Conservation (phyloP, 2,797 vertebrate genomes). For the Xyrichtys novacula region DNA sequence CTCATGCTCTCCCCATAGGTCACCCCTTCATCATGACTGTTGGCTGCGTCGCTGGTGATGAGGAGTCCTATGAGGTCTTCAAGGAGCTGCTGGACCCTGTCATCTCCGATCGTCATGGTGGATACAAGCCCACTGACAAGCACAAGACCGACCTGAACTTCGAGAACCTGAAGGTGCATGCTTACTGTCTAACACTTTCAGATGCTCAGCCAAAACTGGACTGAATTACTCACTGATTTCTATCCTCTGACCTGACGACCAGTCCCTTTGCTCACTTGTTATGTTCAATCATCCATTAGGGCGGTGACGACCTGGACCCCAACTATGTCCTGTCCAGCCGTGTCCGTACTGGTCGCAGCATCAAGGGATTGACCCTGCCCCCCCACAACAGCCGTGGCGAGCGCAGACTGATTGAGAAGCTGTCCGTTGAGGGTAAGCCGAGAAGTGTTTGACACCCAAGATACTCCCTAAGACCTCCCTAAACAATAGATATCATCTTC, state of each 20-base stretch:
- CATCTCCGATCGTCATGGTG: slow-evolving; percentile 92
- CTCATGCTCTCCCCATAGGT: slow-evolving; percentile 69
- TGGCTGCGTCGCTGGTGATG: slow-evolving; percentile 94
- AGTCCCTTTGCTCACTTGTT: not conserved
- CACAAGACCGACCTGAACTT: slow-evolving; percentile 96
- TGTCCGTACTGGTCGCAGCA: slow-evolving; percentile 96
- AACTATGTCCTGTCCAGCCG: slow-evolving; percentile 97
- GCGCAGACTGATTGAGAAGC: slow-evolving; percentile 90
- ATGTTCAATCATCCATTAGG: slow-evolving; percentile 76
- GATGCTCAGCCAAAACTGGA: not conserved
- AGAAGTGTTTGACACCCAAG: not conserved
- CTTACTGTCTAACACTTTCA: not conserved
- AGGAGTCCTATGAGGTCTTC: slow-evolving; percentile 92
- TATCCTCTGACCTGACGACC: not conserved
- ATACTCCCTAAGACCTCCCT: not conserved
- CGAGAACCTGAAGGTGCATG: slow-evolving; percentile 88
- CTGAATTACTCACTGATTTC: not conserved
- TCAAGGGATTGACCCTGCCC: slow-evolving; percentile 96
- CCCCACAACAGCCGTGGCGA: slow-evolving; percentile 97
- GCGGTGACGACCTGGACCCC: slow-evolving; percentile 96
- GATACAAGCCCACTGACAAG: slow-evolving; percentile 94
- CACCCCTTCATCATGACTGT: slow-evolving; percentile 98
- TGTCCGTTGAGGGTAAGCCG: slow-evolving; percentile 89
- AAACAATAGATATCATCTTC: not conserved
- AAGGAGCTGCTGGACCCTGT: slow-evolving; percentile 92